Percentiles rank a stretch among this genome's conserved stretches.
These are phyloP conservation scores for Plodia interpunctella DNA, from an alignment of 1,140 invertebrate genomes.

Conservation along the genomic window DNA sequence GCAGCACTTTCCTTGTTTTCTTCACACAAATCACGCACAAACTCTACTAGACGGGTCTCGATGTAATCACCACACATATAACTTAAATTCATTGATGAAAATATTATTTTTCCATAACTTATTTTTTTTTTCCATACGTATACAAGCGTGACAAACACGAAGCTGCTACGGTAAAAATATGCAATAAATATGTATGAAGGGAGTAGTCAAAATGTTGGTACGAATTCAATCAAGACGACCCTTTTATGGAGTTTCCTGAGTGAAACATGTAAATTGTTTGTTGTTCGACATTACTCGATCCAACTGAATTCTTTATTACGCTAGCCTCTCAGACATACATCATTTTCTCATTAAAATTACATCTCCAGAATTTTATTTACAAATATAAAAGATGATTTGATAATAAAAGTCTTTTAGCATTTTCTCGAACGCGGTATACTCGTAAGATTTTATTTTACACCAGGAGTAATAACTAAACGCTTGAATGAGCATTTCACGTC, in stretches of 20 bases:
- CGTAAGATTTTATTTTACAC: not conserved
- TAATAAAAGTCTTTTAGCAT: not conserved
- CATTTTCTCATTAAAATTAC: constrained; percentile 14
- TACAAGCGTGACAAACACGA: too few species aligned
- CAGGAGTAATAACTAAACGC: not conserved
- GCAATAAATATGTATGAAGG: constrained; percentile 8
- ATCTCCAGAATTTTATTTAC: not conserved
- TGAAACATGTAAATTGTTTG: constrained; percentile 27
- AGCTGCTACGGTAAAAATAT: too few species aligned
- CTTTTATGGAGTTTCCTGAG: constrained; percentile 10
- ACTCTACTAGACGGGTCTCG: too few species aligned
- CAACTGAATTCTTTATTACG: constrained; percentile 21
- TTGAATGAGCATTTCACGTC: constrained; percentile 3
- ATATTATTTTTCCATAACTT: too few species aligned
- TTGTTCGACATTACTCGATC: constrained; percentile 20
- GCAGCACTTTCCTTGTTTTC: too few species aligned
- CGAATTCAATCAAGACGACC: constrained; percentile 23
- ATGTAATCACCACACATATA: too few species aligned
- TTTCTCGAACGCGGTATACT: not conserved
- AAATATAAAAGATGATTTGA: not conserved
- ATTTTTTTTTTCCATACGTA: too few species aligned
- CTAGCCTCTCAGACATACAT: constrained; percentile 10
- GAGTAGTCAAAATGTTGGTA: constrained; percentile 9
- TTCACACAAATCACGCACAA: too few species aligned
- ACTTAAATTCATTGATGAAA: too few species aligned